Evolutionary conservation across 2,888 invertebrate genomes (phyloP), one percentile per base, ranked within the genome.

Genomic region (Alloplasta piceator): DNA sequence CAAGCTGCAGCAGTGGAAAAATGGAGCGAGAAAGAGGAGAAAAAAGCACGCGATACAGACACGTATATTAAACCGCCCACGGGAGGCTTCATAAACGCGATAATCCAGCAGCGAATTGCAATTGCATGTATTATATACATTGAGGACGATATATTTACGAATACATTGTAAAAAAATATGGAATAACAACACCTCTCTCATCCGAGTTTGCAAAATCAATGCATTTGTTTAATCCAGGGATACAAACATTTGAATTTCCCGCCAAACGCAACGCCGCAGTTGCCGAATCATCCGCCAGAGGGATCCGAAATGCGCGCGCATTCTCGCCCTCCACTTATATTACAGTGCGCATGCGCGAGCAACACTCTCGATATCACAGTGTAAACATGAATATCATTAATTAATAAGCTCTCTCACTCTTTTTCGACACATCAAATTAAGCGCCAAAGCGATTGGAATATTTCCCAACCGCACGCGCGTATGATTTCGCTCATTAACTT

Each of bases 351-450:
- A 26, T 26, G 1, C 26, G 3, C 26, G 26, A 26, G 26, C 26
- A n/a, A n/a, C n/a, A n/a, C 46, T 38, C 39, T 14, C 38, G 38
- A 41, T n/a, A n/a, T 50, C 16, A 38, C 36, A 74, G 12, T 10
- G 7, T n/a, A 9, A 58, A 66, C 58, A 39, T 16, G 36, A 58
- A 39, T 58, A 64, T 52, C 12, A 14, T 64, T 64, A 64, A 74
- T 74, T 74, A 2, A 26, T 26, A 26, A 26, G 26, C 26, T 26
- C 26, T 1, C 26, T 2, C 3, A 26, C 26, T 3, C 48, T 7
- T 66, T n/a, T 39, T 12, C 38, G n/a, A 9, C 12, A 9, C 26
- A 67, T 50, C 10, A 39, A 38, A 64, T n/a, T 4, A 14, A 14
- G 14, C 36, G 4, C 6, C 39, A 36, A 1, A 48, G 46, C 46